Base-by-base conservation (phyloP, 2,113 vertebrate species). In the Chloropsis hardwickii region DNA sequence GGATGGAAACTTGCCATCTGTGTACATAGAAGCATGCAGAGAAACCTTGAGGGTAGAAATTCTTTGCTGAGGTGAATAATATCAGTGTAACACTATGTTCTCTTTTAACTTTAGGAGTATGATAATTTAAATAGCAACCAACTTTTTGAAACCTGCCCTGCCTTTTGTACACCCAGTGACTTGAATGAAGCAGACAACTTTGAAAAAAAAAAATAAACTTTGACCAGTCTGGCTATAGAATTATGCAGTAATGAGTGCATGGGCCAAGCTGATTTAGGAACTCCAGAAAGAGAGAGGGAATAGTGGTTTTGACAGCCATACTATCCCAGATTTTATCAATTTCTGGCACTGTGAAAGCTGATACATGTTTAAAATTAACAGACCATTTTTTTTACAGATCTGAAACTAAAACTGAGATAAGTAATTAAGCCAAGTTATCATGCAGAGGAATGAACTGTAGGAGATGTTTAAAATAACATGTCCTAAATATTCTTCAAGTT, bases 381-480 rank as follows among this genome's bases (percentile, higher is more conserved):
- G 48, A 40, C 12, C 1, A 0, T 0, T 81, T 65, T 92, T 95
- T 93, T 93, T n/a, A 81, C 53, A 82, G 79, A 72, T 90, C 81
- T 69, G 74, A 90, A 92, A 73, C 87, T 67, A 53, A 87, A 85
- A 73, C 90, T 93, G 88, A 96, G 72, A 89, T 73, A 69, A 86
- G 90, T 96, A 93, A 92, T 96, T 94, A 94, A 94, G 50, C 14
- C 50, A 88, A 85, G 74, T 88, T 95, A 90, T 76, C 90, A 51
- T 45, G 81, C 66, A 93, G 78, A 82, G 62, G 78, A 93, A 73
- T 90, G 62, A 88, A 90, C 79, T 86, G 48, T 65, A 69, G 81
- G 57, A 90, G 40, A 57, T 70, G 40, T 76, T 96, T 93, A 76
- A 95, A 89, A 94, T 92, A 94, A 79, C 64, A 71, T 79, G 87